Percentiles rank a stretch among this genome's conserved stretches.
These are phyloP conservation scores for Linepithema humile DNA, from an alignment of 1,140 invertebrate genomes.

Conservation along the genomic window DNA sequence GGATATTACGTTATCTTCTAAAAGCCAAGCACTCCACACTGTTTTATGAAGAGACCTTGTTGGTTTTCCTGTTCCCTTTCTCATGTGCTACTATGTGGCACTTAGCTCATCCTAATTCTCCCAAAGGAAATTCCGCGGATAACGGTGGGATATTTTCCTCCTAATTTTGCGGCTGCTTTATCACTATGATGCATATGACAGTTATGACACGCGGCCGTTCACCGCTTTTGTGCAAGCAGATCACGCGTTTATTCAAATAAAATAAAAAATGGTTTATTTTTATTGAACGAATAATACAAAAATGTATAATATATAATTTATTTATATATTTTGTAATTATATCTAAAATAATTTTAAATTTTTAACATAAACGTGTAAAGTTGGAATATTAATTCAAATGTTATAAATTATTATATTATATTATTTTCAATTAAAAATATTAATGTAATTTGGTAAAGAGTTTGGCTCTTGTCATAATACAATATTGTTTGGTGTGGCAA, in stretches of 20 bases:
- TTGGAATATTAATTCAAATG: neutral
- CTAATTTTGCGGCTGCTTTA: conserved; percentile 60
- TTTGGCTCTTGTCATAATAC: neutral
- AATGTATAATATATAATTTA: conserved; percentile 4
- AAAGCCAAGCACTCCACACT: conserved; percentile 23
- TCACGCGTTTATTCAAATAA: conserved; percentile 4
- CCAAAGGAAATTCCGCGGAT: conserved; percentile 64
- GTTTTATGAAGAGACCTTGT: conserved; percentile 47
- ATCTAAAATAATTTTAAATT: neutral
- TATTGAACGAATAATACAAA: neutral
- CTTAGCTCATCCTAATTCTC: conserved; percentile 47
- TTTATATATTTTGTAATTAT: neutral
- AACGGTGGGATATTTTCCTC: conserved; percentile 62
- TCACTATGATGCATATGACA: conserved; percentile 10
- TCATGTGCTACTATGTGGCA: conserved; percentile 6
- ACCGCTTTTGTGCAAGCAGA: neutral
- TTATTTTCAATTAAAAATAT: too few species aligned
- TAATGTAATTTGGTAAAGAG: too few species aligned
- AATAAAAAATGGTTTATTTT: neutral
- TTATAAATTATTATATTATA: too few species aligned
- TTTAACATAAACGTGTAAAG: neutral
- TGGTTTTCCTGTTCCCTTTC: neutral
- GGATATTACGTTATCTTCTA: conserved; percentile 21
- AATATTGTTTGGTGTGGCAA: neutral
- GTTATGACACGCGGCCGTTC: neutral